Base-by-base conservation (phyloP, 2,888 invertebrate species). In the Xestia sexstrigata region DNA sequence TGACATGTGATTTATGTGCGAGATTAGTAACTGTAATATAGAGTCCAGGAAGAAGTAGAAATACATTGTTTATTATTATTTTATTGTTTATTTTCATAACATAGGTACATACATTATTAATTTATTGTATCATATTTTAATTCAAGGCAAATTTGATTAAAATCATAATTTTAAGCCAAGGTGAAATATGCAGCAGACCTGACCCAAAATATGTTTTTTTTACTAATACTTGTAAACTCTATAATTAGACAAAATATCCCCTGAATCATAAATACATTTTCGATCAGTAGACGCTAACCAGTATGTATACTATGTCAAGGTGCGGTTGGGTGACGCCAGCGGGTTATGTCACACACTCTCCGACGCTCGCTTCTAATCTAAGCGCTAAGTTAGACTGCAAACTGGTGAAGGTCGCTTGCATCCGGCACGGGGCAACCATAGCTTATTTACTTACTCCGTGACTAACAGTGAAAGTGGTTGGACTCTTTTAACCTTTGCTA, bases 331-430 rank as follows among this genome's bases (percentile, higher is more conserved):
- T 95, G 95, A 96, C 95, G 95, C 92, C 95, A 95, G 85, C 82
- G 81, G 90, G 90, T 95, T 95, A 95, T 95, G 95, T 96, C 95
- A 96, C 95, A 95, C 91, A 93, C 92, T 92, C 91, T 93, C 91
- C 90, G 91, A 87, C 89, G 90, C 89, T 91, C 88, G 91, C 88
- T 85, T 92, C 91, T 91, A 93, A 93, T 92, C 92, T 94, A 93
- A 90, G 85, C 94, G 95, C 90, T 95, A 96, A 96, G 92, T 93
- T 90, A 88, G 88, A 92, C 81, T 84, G 85, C 92, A 95, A 93
- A 95, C 93, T 81, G 89, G 76, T 85, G 94, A 96, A 96, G 96
- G 96, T 95, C 95, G 93, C 88, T 81, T 92, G 94, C 89, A 95
- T 95, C 95, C 94, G 95, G 65, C 42, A n/a, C 65, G 65, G 65